These are phyloP conservation scores for Siniperca scherzeri DNA, from an alignment of 2,797 vertebrate genomes.

Conservation along the genomic window DNA sequence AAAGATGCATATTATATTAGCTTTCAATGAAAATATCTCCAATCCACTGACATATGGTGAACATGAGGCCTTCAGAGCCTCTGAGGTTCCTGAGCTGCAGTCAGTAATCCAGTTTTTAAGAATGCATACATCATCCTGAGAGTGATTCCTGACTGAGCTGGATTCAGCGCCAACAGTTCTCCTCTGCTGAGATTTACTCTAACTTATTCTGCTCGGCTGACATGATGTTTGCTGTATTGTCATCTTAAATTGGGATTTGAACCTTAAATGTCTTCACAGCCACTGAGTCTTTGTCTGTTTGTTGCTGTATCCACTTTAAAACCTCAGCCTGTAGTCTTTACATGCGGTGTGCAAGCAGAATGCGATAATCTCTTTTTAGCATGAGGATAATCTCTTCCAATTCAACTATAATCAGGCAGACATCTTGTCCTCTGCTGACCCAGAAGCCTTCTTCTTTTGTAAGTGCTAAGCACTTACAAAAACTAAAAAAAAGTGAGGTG, in stretches of 20 bases:
- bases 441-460: constrained; percentile 29
- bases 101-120: constrained; percentile 16
- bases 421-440: constrained; percentile 70
- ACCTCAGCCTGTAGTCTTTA: constrained; percentile 44
- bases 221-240: constrained; percentile 41
- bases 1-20: background rate
- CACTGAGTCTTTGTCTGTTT: constrained; percentile 55
- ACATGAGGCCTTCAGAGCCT: constrained; percentile 7
- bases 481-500: constrained; percentile 14
- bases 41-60: background rate
- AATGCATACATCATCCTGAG: background rate
- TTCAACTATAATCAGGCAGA: constrained; percentile 64
- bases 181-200: constrained; percentile 3
- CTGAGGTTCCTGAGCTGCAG: background rate
- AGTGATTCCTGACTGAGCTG: constrained; percentile 7
- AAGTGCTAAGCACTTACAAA: constrained; percentile 13
- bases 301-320: constrained; percentile 36
- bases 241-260: constrained; percentile 51
- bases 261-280: constrained; percentile 30
- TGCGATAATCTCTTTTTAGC: constrained; percentile 67
- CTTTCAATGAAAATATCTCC: background rate
- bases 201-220: background rate
- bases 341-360: constrained; percentile 10
- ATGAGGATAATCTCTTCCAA: constrained; percentile 67
- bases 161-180: background rate